These are phyloP conservation scores for Neocrepidodera transversa DNA, from an alignment of 2,888 invertebrate genomes.

Conservation along the genomic window DNA sequence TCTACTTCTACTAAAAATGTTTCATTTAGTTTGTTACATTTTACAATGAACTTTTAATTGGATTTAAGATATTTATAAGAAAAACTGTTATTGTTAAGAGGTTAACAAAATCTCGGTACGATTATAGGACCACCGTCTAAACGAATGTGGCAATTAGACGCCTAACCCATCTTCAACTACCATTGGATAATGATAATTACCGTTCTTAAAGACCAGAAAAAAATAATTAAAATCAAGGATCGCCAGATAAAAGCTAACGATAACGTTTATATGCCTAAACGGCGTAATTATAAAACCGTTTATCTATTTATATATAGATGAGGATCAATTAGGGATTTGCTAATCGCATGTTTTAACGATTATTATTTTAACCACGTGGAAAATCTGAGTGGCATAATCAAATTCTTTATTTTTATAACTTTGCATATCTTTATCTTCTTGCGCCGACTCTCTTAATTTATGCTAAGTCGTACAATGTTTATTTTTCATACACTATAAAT, in stretches of 20 bases:
- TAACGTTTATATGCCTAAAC: slow-evolving; percentile 17
- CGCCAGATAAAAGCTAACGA: slow-evolving; percentile 15
- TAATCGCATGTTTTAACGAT: background rate
- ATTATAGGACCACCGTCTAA: slow-evolving; percentile 1
- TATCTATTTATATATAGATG: slow-evolving; percentile 10
- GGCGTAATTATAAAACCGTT: slow-evolving; percentile 17
- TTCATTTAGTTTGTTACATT: no score
- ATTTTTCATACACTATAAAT: no score
- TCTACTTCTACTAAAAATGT: no score
- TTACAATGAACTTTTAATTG: no score
- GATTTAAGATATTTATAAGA: no score
- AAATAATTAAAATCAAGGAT: slow-evolving; percentile 15
- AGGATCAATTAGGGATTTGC: background rate
- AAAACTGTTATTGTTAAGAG: no score
- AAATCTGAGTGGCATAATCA: background rate
- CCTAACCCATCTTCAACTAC: slow-evolving; percentile 14
- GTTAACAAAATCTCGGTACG: no score
- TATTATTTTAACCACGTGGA: background rate
- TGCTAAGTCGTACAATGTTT: no score
- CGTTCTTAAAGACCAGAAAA: slow-evolving; percentile 7
- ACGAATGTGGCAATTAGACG: slow-evolving; percentile 4
- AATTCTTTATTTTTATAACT: background rate
- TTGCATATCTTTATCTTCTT: slow-evolving; percentile 1
- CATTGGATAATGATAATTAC: slow-evolving; percentile 13
- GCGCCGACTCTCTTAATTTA: no score